Conservation (phyloP, 35 echinoderm and acorn worm species). For the Amphiura filiformis region DNA sequence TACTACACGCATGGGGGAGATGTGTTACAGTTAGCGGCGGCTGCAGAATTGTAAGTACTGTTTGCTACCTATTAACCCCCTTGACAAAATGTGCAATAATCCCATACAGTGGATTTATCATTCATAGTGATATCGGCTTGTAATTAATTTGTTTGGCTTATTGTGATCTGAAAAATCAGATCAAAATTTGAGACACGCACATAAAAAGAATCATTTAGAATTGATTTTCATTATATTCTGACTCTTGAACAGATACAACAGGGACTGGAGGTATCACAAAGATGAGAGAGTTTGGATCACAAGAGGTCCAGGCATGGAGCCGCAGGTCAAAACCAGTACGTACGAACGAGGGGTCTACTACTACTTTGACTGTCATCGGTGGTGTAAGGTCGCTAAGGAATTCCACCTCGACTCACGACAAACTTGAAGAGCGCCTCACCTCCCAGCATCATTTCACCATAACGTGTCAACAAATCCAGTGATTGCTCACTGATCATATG, state of each 20-base stretch:
- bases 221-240: too few relatives aligned
- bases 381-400: conserved; percentile 97
- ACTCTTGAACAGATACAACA: conserved; percentile 96
- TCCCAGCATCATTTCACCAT: conserved; percentile 89
- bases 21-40: conserved; percentile 86
- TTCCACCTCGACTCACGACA: conserved; percentile 99
- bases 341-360: conserved; percentile 96
- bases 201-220: too few relatives aligned
- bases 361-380: conserved; percentile 90
- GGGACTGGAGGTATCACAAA: conserved; percentile 99
- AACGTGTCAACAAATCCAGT: conserved; percentile 81
- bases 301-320: conserved; percentile 93
- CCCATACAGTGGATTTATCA: too few relatives aligned
- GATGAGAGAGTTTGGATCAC: conserved; percentile 99
- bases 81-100: too few relatives aligned
- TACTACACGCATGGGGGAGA: conserved; percentile 99
- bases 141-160: too few relatives aligned
- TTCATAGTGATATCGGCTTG: too few relatives aligned
- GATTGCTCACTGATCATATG: conserved; percentile 26
- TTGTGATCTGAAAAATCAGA: too few relatives aligned
- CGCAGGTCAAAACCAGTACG: conserved; percentile 88
- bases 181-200: too few relatives aligned
- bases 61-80: too few relatives aligned
- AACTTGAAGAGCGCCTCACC: conserved; percentile 98
- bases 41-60: conserved; percentile 99